Percentiles rank a stretch among this genome's conserved stretches.
These are phyloP conservation scores for Phenacoccus solenopsis DNA, from an alignment of 1,140 invertebrate species.

Conservation along the genomic window DNA sequence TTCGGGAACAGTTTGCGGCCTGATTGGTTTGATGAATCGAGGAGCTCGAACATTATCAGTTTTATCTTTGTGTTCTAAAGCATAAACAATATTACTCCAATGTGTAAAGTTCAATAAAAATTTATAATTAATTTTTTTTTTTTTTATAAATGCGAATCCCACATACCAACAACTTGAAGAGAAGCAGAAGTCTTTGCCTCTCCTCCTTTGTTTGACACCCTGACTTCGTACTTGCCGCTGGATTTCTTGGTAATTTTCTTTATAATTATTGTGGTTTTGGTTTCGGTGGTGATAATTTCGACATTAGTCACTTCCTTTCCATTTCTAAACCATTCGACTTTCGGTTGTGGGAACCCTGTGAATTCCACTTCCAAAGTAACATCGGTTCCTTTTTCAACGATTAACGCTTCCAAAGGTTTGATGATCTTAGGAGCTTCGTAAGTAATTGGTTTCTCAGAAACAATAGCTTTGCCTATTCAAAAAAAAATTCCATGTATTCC, in stretches of 20 bases:
- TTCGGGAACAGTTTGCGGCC: constrained; percentile 53
- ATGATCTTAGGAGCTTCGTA: constrained; percentile 52
- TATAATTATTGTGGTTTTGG: constrained; percentile 52
- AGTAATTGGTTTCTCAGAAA: constrained; percentile 28
- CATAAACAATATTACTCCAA: not conserved
- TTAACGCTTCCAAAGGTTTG: constrained; percentile 48
- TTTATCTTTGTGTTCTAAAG: constrained; percentile 38
- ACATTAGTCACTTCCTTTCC: constrained; percentile 61
- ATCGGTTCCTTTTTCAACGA: constrained; percentile 44
- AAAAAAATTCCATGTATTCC: not conserved
- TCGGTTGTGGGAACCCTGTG: constrained; percentile 52
- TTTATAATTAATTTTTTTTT: no score
- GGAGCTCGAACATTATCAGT: constrained; percentile 50
- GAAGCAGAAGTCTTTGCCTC: constrained; percentile 66
- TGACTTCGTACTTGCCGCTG: constrained; percentile 71
- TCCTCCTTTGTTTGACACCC: constrained; percentile 56
- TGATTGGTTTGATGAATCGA: constrained; percentile 53
- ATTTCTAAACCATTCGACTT: constrained; percentile 79
- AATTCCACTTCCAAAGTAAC: constrained; percentile 54
- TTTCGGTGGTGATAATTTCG: constrained; percentile 51
- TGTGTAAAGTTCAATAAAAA: no score
- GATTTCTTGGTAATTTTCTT: constrained; percentile 56
- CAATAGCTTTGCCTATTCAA: not conserved
- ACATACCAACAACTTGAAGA: constrained; percentile 41
- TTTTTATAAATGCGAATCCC: no score